Evolutionary conservation across 1,140 invertebrate genomes (phyloP), one percentile per base, ranked within the genome.

Genomic region (Drosophila mauritiana): DNA sequence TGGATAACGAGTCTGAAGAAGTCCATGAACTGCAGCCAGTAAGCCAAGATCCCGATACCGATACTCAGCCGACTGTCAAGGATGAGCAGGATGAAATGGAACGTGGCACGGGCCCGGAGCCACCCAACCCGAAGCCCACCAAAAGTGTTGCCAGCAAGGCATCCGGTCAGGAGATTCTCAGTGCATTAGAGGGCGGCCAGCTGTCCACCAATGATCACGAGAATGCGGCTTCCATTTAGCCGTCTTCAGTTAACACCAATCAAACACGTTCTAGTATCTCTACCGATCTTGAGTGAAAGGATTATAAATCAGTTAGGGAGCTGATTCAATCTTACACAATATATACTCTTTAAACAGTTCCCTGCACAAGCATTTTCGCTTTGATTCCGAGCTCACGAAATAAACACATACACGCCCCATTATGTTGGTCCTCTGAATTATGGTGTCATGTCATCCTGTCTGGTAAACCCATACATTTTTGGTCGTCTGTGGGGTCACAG

Each of bases 391-490:
- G 27, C 0, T 20, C 17, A 15, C 27, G 10, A 42, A 64, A 75
- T 56, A 75, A 65, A 57, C 20, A 10, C n/a, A 56, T n/a, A 22
- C 20, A 20, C 34, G 46, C 15, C 15, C 11, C 15, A 51, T 27
- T 45, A 5, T 12, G 8, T 13, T 48, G 12, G 51, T 37, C 10
- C 22, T 39, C 58, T 13, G 10, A 12, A 31, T 17, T 55, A 13
- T 25, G n/a, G 20, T 17, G 25, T 22, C 42, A 46, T 70, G 20
- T 45, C 22, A 43, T 25, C 34, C 15, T 17, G n/a, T 12, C n/a
- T 22, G 39, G 81, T 53, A 78, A 85, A 25, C 25, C 49, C 56
- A 85, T 68, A 17, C 58, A 31, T 52, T 43, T 15, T 59, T 39
- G 37, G 20, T 42, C 31, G 20, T n/a, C 48, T 12, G 0, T 48